A percentile compares a stretch with the other conserved stretches of the same genome.
Conservation (phyloP, 2,888 invertebrate species). For the Microplitis manilae region DNA sequence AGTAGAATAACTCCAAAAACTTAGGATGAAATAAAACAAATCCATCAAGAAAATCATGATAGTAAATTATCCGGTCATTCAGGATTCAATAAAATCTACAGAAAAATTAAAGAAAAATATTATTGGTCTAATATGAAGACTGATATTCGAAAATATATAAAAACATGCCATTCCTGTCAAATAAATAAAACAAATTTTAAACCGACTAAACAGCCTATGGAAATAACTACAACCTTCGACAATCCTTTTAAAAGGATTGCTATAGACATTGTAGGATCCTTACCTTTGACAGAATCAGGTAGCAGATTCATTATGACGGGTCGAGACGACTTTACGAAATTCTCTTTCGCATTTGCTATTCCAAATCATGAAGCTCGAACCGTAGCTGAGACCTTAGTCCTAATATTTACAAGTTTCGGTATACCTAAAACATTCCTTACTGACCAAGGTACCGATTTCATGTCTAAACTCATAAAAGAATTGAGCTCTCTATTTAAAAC, state of each 20-base stretch:
- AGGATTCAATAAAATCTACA: no score
- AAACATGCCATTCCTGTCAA: conserved; percentile 52
- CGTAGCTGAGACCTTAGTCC: conserved; percentile 38
- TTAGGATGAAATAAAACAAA: no score
- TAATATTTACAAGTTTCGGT: conserved; percentile 47
- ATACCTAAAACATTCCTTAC: conserved; percentile 46
- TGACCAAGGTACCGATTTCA: conserved; percentile 50
- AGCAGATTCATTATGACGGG: conserved; percentile 47
- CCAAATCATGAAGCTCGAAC: conserved; percentile 44
- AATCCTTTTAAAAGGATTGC: conserved; percentile 46
- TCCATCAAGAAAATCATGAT: no score
- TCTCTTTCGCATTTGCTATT: conserved; percentile 34
- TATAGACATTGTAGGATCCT: conserved; percentile 51
- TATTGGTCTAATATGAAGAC: no score
- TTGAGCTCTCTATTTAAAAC: conserved; percentile 45
- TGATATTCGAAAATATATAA: conserved; percentile 43
- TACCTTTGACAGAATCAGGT: conserved; percentile 40
- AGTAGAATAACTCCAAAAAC: no score
- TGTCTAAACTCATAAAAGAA: conserved; percentile 43
- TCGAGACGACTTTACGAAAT: conserved; percentile 42
- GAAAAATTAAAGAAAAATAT: no score
- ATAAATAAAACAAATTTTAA: conserved; percentile 35
- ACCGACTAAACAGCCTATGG: conserved; percentile 42
- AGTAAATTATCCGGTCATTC: no score
- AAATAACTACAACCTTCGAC: conserved; percentile 38